Evolutionary conservation across 2,797 vertebrate genomes (phyloP), one percentile per base, ranked within the genome.

Genomic region (Heterohyrax brucei): DNA sequence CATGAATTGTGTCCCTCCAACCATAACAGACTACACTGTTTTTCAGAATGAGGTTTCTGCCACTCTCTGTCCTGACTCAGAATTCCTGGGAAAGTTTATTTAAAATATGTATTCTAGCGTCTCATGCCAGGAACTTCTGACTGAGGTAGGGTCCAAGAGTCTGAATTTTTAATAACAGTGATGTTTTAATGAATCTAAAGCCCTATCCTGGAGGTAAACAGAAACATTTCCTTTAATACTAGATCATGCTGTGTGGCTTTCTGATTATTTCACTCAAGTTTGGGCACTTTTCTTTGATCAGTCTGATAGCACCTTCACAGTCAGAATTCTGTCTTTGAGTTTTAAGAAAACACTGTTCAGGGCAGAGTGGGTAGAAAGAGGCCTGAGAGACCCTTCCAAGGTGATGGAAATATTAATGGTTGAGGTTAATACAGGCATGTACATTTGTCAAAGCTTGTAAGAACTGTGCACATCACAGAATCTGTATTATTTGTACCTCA

Each of bases 81-180:
- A 89, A 91, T 70, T 92, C 10, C 81, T n/a, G n/a, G 61, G 68
- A 24, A 89, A 2, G 14, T 61, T 88, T 72, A 78, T 10, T 92
- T 78, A 22, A 86, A 73, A 50, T 24, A 56, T 1, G 10, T 48
- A 30, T 80, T 86, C 44, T 61, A 26, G 18, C 26, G 78, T 8
- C 1, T 24, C 24, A 81, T 28, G 66, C 12, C 50, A 79, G 92
- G 22, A 44, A 87, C 64, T 79, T 89, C 73, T 44, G n/a, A 46
- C 13, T 53, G 50, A 62, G 3, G 61, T 62, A 66, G 2, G 70
- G 33, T 1, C 66, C 33, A 78, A 2, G 24, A 33, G 48, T 81
- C 59, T 56, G 19, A 77, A 91, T 19, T 75, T 85, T 39, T 87
- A 61, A 30, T 13, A 50, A 66, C 64, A 9, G 7, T 50, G 64